Base-by-base conservation (phyloP, 2,888 invertebrate genomes). In the Brachyopa scutellaris region DNA sequence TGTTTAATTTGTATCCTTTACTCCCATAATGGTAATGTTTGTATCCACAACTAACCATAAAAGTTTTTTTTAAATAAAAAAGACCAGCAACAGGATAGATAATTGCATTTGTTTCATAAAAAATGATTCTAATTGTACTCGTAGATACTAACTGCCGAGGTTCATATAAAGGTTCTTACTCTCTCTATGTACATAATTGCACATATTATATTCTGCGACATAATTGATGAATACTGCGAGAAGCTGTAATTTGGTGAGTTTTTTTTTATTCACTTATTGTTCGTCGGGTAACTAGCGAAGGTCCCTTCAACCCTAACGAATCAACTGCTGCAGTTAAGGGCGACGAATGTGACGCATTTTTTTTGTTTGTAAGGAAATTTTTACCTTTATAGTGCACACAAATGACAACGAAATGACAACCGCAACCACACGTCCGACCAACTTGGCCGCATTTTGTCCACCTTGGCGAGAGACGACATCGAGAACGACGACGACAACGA, bases 401-500 rank as follows among this genome's bases (percentile, higher is more conserved):
- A 80, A 70, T 80, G 80, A 87, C 86, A 85, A 87, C 85, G 85
- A 85, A 86, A 85, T 83, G 62, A 67, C n/a, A n/a, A n/a, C n/a
- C n/a, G 29, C 66, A 67, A 23, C 64, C 57, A 42, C 47, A 84
- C 73, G 64, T 69, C 29, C 73, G 83, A 26, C 23, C 38, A 55
- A 82, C 64, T 79, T 82, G 57, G 76, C 67, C 77, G 84, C 69
- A 53, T 80, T 77, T 72, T 77, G 84, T 69, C 84, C 73, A 73
- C 78, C 72, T 73, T 73, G 59, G 69, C 45, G 17, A 67, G 61
- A 62, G 42, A 64, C 70, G 47, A 64, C 76, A 67, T 47, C 59
- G 57, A 38, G 23, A 33, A 29, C 36, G 15, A 51, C 47, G 21
- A 51, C 70, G 19, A 26, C 80, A 45, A 49, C 72, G 62, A 72